Base-by-base conservation (phyloP, 2,113 vertebrate species). In the Panthera leo region DNA sequence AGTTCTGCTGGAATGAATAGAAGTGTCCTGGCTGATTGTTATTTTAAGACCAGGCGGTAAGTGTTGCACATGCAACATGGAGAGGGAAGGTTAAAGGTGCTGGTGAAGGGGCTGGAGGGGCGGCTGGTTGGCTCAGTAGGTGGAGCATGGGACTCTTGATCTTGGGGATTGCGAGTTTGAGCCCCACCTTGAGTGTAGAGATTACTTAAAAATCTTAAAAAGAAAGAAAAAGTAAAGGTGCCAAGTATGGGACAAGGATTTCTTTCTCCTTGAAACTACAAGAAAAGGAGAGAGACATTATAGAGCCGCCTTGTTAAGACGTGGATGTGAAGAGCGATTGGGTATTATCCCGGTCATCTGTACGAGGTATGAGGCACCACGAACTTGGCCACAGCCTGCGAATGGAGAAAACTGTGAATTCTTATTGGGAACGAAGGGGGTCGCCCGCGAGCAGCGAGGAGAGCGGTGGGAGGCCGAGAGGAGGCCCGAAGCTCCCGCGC, bases 371-470 rank as follows among this genome's bases (percentile, higher is more conserved):
- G 58, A 42, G 42, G 86, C 73, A 51, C 36, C 18, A 1, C 1
- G 19, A 85, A 79, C 58, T 80, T 29, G 61, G 25, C 45, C 21
- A 1, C 23, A 13, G 19, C 11, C 42, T 3, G 79, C 31, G 15
- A 58, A 93, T 27, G 48, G 9, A 53, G 58, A 94, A 78, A 65
- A 27, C 36, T 0, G 19, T 4, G 21, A 90, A 23, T 95, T 96
- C 92, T 91, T 36, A 4, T 2, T 51, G 93, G 51, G 75, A 85
- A 86, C 97, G 94, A 73, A 90, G 36, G 98, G 88, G 94, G 97
- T 88, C 97, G 94, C 96, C 96, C 71, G 31, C 34, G 97, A 98
- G 93, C 96, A 96, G 88, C 80, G 15, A 87, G 68, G 70, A 67
- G 82, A 65, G 63, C 55, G 1, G 31, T 6, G 27, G 13, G 23